Evolutionary conservation across 2,797 vertebrate species (phyloP), one percentile per base, ranked within the genome.

Genomic region (Cottoperca gobio): DNA sequence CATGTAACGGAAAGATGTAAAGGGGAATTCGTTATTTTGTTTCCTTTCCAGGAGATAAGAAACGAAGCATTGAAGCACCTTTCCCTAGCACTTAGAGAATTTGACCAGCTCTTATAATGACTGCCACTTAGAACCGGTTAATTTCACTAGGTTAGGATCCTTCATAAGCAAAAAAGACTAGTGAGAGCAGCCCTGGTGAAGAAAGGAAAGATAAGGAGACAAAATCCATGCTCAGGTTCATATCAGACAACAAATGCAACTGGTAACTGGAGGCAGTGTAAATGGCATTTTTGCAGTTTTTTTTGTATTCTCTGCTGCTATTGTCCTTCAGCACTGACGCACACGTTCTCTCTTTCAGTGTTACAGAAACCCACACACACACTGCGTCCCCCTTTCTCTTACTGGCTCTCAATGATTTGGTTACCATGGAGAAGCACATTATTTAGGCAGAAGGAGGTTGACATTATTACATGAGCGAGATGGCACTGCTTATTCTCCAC

Each of bases 401-500:
- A 35, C 58, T 60, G 11, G 23, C 72, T 50, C 59, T 71, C 45
- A 19, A 40, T 77, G 72, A 66, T 88, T 84, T 73, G 74, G 92
- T 94, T 93, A 81, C 93, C 91, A 92, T 94, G 92, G 92, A 88
- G 84, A 93, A 82, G 65, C 76, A 79, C 73, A 77, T 86, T 89
- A 87, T 79, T 90, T 81, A 78, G 78, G 79, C 77, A 86, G 79
- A 75, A 82, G 79, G 80, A 77, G 90, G 78, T 68, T 89, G 81
- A 88, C 76, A 88, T 81, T 80, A 79, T 86, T 82, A 70, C 75
- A 79, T 70, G 72, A 80, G 49, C 70, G 68, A 71, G 78, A 87
- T 70, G 80, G 81, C 76, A 76, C 72, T 49, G 76, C 83, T 79
- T 72, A 84, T 81, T 78, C 49, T 75, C 37, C 43, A 48, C 45